Conservation (phyloP, 2,113 vertebrate species). For the Alouatta palliata region DNA sequence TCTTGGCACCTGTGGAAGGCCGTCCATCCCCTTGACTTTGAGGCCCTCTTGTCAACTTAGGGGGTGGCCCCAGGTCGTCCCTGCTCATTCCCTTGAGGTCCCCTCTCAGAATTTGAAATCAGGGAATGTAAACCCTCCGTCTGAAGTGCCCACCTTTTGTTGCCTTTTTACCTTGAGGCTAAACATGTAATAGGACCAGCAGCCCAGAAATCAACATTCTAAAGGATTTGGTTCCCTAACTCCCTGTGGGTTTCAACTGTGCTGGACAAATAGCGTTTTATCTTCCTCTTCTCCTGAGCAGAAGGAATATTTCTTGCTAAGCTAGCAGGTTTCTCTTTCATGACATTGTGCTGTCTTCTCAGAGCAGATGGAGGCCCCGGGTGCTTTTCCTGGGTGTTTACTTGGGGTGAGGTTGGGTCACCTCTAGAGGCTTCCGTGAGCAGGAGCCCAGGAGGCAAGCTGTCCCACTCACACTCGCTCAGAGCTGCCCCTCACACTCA, state of each 20-base stretch:
- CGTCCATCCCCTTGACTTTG: accelerated
- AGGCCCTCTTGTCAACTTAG: too few relatives aligned
- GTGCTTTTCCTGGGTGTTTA: accelerated
- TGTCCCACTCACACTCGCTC: background rate
- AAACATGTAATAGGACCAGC: background rate
- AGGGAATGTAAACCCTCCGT: background rate
- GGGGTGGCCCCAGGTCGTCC: too few relatives aligned
- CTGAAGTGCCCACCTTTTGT: accelerated
- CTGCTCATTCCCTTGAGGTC: accelerated
- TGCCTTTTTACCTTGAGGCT: background rate
- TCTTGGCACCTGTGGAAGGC: background rate
- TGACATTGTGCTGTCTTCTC: accelerated
- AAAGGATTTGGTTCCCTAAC: accelerated
- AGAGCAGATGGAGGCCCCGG: accelerated
- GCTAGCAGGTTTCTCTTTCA: accelerated
- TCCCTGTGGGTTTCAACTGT: accelerated
- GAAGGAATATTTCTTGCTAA: background rate
- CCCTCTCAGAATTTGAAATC: accelerated
- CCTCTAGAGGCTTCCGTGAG: accelerated
- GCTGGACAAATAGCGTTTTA: accelerated
- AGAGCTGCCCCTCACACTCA: background rate
- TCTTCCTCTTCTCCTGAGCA: background rate
- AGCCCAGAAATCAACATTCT: accelerated
- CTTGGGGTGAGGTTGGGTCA: accelerated
- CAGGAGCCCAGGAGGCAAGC: too few relatives aligned